Base-by-base conservation (phyloP, 2,888 invertebrate genomes). In the Elegia similella region DNA sequence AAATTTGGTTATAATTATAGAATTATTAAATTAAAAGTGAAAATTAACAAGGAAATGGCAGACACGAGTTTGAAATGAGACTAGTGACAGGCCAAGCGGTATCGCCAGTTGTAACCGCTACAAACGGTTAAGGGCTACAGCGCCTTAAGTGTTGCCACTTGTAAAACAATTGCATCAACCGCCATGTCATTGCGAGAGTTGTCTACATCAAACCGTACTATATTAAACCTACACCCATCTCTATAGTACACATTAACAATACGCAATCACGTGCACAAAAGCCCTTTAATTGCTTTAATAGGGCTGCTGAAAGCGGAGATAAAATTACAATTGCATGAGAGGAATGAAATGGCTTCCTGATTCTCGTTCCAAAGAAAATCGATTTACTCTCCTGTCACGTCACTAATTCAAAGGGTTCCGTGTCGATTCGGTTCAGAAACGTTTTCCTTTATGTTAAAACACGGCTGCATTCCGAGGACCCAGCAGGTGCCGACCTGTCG, bases 401-500 rank as follows among this genome's bases (percentile, higher is more conserved):
- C 50, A 50, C 50, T 50, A 50, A 50, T 50, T 50, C 50, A 50
- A 50, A 50, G 38, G 50, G 50, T 15, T 53, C 34, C 38, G 44
- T 55, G 34, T 50, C 34, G 42, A 56, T 32, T 50, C 50, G 44
- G 34, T 44, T 38, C 34, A 65, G 63, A 57, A 62, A 59, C 56
- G 58, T 58, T 62, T 50, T 48, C 64, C 67, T 65, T 58, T 69
- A 57, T 55, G 50, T 55, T 81, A 80, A 81, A 78, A 77, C 70
- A 71, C 74, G 69, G 71, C 72, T 81, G 82, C 87, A 86, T 87
- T 82, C 86, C 82, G 64, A 65, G 73, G 69, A 68, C 70, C 64
- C 66, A 74, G 80, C 88, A 88, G 88, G 88, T 88, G 88, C 79
- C 81, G 83, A 85, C 88, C 74, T 81, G 88, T 85, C 82, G 78